These are phyloP conservation scores for Pterocles burchelli DNA, from an alignment of 2,113 vertebrate species.

Conservation along the genomic window DNA sequence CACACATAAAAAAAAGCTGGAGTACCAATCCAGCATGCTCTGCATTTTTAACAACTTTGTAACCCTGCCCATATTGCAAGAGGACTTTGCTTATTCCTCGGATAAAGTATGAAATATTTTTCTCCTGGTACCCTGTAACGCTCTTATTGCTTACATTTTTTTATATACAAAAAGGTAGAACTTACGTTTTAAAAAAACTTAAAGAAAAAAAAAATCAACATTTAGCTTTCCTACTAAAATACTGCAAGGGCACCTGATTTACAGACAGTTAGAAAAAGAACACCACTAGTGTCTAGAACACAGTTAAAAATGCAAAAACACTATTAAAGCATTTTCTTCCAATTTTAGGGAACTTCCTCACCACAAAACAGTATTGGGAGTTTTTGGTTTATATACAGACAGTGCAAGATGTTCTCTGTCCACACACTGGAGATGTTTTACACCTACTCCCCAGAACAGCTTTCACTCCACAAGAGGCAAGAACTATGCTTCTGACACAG, in stretches of 20 bases:
- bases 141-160: background rate
- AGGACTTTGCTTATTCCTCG: too few species aligned
- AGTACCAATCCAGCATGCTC: too few species aligned
- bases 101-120: background rate
- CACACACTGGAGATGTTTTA: slow-evolving; percentile 43
- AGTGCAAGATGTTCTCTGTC: slow-evolving; percentile 52
- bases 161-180: background rate
- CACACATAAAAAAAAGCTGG: background rate
- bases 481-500: background rate
- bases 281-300: too few species aligned
- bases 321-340: background rate
- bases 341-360: background rate
- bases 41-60: too few species aligned
- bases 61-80: too few species aligned
- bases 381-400: slow-evolving; percentile 64
- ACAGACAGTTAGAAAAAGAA: too few species aligned
- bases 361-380: background rate
- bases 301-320: background rate
- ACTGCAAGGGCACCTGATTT: too few species aligned
- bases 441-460: slow-evolving; percentile 39
- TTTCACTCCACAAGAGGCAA: slow-evolving; percentile 52
- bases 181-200: background rate
- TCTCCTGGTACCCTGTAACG: rapidly evolving
- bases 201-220: background rate
- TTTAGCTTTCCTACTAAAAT: too few species aligned